Percentiles rank a stretch among this genome's conserved stretches.
Conservation (phyloP, 2,888 invertebrate species). For the Barypeithes pellucidus region DNA sequence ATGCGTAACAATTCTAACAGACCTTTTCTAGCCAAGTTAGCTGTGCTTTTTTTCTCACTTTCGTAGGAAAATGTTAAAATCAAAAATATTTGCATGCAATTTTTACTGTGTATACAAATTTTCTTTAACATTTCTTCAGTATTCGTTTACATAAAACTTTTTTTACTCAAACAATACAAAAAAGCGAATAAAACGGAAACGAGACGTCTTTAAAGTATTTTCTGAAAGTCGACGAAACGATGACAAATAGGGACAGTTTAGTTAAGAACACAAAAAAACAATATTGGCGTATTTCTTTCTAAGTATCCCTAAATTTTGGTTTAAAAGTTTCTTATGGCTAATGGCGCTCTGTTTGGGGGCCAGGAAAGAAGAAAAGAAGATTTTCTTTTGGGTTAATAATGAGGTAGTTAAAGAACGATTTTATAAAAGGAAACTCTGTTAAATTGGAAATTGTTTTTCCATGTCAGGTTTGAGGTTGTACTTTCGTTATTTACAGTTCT, state of each 20-base stretch:
- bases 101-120: too few relatives aligned
- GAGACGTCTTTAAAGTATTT: slow-evolving; percentile 14
- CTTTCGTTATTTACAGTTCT: too few relatives aligned
- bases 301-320: slow-evolving; percentile 10
- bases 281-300: slow-evolving; percentile 2
- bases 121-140: background rate
- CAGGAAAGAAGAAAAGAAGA: background rate
- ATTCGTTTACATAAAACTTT: slow-evolving; percentile 26
- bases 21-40: too few relatives aligned
- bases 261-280: slow-evolving; percentile 11
- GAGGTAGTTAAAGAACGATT: slow-evolving; percentile 11
- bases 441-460: slow-evolving; percentile 1
- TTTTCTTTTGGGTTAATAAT: background rate
- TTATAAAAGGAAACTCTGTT: background rate
- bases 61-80: too few relatives aligned
- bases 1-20: too few relatives aligned
- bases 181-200: slow-evolving; percentile 8
- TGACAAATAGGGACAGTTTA: slow-evolving; percentile 28
- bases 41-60: too few relatives aligned
- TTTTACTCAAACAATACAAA: slow-evolving; percentile 2
- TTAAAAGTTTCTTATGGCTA: slow-evolving; percentile 8
- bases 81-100: too few relatives aligned
- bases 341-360: background rate
- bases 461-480: background rate
- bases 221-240: slow-evolving; percentile 10